Evolutionary conservation across 1,140 invertebrate genomes (phyloP), one percentile per base, ranked within the genome.

Genomic region (Heterodera schachtii): DNA sequence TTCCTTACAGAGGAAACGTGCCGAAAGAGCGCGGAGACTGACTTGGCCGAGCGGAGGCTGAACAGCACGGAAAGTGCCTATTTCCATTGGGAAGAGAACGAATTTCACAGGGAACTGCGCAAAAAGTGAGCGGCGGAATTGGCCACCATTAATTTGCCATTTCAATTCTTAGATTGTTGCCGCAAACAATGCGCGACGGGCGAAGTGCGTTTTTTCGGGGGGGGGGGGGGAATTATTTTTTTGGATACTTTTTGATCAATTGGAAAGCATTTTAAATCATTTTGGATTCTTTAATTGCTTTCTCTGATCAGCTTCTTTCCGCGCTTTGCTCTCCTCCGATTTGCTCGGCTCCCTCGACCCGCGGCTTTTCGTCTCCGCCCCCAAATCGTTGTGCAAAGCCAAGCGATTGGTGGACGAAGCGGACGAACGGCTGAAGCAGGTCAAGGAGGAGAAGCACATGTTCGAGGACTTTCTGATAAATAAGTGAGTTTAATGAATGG

Each of bases 391-490:
- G 66, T 78, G 76, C 31, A 70, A 78, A 43, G 76, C 76, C 47
- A 78, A 43, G 60, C 19, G 60, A 8, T 47, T 69, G 44, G 21
- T 78, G 47, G 52, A 52, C 31, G 76, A 78, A 69, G 76, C 52
- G 3, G 76, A 78, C 70, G 76, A 78, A 6, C 76, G 76, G 8
- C 76, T 46, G 19, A 78, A 78, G 70, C 31, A 52, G 2, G 43
- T 4, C 57, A 78, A 78, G 46, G 76, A 78, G 70, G 76, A 78
- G 19, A 71, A 71, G 64, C 76, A 78, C 9, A 78, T 78, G 76
- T 78, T 78, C 70, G 76, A 78, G 49, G 76, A 78, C 47, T 78
- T 78, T 46, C 70, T 78, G 57, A 78, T 78, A 47, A 78, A 78
- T 31, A 78, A 78, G 76, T 69, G 66, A 9, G 64, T 70, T 31